These are phyloP conservation scores for Kryptopterus vitreolus DNA, from an alignment of 2,797 vertebrate species.

Conservation along the genomic window DNA sequence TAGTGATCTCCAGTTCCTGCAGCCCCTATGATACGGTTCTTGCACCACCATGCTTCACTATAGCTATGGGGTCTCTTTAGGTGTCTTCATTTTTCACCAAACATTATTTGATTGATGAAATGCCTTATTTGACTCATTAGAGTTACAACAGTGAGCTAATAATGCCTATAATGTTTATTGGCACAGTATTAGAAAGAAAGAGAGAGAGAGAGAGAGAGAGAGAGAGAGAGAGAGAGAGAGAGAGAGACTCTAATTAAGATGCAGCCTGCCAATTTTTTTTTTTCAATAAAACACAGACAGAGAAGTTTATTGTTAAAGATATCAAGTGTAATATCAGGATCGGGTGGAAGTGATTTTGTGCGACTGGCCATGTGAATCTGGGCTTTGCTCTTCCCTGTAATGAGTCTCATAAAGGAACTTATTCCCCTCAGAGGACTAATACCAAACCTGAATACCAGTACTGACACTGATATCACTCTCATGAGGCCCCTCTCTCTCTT, in stretches of 20 bases:
- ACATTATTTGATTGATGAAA: no score
- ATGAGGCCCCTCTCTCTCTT: conserved; percentile 24
- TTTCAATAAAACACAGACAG: conserved; percentile 18
- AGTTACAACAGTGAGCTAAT: no score
- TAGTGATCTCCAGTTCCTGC: no score
- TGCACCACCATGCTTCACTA: no score
- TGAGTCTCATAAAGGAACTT: conserved; percentile 23
- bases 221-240: background rate
- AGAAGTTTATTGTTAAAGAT: background rate
- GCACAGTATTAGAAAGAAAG: background rate
- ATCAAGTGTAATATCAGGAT: conserved; percentile 19
- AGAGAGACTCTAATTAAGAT: background rate
- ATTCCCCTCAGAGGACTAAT: conserved; percentile 31
- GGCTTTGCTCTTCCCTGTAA: conserved; percentile 1
- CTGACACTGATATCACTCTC: conserved; percentile 38
- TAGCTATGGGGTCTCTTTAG: no score
- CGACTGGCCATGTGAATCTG: background rate
- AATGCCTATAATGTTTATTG: background rate
- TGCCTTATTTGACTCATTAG: background rate
- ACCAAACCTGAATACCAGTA: conserved; percentile 30
- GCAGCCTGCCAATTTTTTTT: background rate
- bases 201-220: background rate
- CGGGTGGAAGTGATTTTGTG: conserved; percentile 6
- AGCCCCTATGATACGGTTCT: no score
- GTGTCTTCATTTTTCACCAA: no score